Percentiles rank a stretch among this genome's conserved stretches.
phyloP scores from a whole-genome alignment of 2,888 invertebrate genomes.

The Epistrophe eligans region DNA sequence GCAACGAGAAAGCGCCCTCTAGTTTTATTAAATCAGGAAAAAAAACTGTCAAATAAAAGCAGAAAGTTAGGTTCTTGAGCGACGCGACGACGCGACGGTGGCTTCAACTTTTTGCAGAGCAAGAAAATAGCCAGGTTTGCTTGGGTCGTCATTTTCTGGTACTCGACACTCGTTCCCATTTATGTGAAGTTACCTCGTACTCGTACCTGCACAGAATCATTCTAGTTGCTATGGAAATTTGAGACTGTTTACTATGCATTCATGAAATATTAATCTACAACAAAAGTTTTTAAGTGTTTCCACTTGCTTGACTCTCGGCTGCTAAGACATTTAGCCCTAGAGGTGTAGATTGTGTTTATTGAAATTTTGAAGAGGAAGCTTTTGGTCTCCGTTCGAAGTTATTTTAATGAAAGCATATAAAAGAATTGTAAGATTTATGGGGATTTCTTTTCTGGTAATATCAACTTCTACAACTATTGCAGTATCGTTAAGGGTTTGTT shows the following conservation, averaged over 20 bases:
- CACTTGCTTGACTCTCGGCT: slow-evolving; percentile 36
- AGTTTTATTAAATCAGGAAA: slow-evolving; percentile 35
- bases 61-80: slow-evolving; percentile 6
- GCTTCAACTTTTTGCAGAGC: neutral
- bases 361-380: slow-evolving; percentile 9
- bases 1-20: slow-evolving; percentile 16
- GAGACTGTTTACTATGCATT: too few relatives aligned
- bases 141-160: neutral
- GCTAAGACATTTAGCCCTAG: slow-evolving; percentile 15
- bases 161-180: too few relatives aligned
- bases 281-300: slow-evolving; percentile 44
- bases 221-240: neutral
- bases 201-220: neutral
- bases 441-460: neutral
- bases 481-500: neutral
- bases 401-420: slow-evolving; percentile 3
- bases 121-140: neutral
- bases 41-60: slow-evolving; percentile 31
- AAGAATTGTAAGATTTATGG: neutral
- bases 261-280: neutral
- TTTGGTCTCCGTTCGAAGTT: slow-evolving; percentile 8
- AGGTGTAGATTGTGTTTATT: slow-evolving; percentile 37
- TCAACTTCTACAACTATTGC: neutral
- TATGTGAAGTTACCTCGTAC: neutral
- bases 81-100: neutral